A percentile compares a stretch with the other conserved stretches of the same genome.
These are phyloP conservation scores for Eleginops maclovinus DNA, from an alignment of 2,113 vertebrate species.

Conservation along the genomic window DNA sequence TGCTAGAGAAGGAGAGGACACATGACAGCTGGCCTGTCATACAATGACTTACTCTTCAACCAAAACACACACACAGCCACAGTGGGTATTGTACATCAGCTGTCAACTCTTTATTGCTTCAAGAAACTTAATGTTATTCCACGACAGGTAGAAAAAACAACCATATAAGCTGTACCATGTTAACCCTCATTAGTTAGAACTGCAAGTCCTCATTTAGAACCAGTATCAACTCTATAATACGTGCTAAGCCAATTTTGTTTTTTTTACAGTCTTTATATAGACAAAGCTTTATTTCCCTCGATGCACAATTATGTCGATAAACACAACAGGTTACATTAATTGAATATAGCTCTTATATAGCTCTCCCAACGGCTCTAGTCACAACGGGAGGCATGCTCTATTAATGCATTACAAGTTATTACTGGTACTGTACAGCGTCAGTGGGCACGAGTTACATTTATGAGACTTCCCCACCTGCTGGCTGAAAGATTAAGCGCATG, in stretches of 20 bases:
- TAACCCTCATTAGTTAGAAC: constrained; percentile 24
- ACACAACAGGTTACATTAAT: constrained; percentile 36
- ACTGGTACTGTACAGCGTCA: constrained; percentile 43
- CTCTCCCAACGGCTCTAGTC: constrained; percentile 45
- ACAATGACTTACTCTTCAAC: constrained; percentile 76
- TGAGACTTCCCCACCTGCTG: constrained; percentile 65
- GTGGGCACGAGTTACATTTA: constrained; percentile 21
- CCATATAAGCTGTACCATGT: constrained; percentile 33
- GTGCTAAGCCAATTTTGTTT: no score
- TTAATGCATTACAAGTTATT: constrained; percentile 30
- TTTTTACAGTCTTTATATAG: constrained; percentile 26
- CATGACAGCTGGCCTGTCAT: constrained; percentile 76
- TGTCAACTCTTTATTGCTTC: constrained; percentile 28
- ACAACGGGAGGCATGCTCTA: constrained; percentile 64
- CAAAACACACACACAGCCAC: constrained; percentile 22
- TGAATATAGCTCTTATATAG: constrained; percentile 39
- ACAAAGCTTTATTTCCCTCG: background rate
- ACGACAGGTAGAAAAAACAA: constrained; percentile 30
- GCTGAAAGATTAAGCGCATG: constrained; percentile 60
- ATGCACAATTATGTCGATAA: constrained; percentile 18
- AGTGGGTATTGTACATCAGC: constrained; percentile 27
- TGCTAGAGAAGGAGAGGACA: constrained; percentile 64
- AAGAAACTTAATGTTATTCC: constrained; percentile 54
- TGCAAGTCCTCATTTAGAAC: constrained; percentile 26
- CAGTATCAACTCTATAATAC: constrained; percentile 11